Evolutionary conservation across 1,140 invertebrate genomes (phyloP).

Genomic region (Drosophila baimaii): DNA sequence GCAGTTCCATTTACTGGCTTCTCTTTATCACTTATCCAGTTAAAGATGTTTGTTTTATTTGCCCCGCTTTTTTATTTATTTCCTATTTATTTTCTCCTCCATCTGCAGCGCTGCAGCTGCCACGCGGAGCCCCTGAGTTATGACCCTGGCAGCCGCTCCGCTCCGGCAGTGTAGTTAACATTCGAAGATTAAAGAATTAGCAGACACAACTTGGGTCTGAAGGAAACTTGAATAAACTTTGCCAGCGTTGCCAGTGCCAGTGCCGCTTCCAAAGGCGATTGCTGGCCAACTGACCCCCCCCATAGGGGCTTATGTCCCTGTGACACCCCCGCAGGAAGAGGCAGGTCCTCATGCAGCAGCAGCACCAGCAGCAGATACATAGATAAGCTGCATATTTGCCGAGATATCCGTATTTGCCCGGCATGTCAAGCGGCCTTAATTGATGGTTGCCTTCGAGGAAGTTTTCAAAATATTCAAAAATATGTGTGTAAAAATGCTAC

Average conservation of each 20-base stretch:
- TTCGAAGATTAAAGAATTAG: conserved; percentile 31
- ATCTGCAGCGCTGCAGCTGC: conserved; percentile 40
- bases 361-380: background rate
- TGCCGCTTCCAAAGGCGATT: background rate
- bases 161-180: conserved; percentile 22
- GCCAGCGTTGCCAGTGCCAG: conserved; percentile 2
- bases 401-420: background rate
- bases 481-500: background rate
- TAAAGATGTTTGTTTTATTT: conserved; percentile 72
- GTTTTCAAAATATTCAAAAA: background rate
- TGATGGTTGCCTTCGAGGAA: background rate
- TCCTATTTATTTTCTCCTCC: conserved; percentile 43
- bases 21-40: conserved; percentile 66
- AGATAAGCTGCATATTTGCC: conserved; percentile 5
- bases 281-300: too few relatives aligned
- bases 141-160: conserved; percentile 13
- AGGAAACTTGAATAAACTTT: conserved; percentile 22
- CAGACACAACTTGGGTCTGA: conserved; percentile 10
- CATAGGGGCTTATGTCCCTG: conserved; percentile 4
- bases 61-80: conserved; percentile 41
- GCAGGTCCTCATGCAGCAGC: background rate
- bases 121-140: conserved; percentile 28
- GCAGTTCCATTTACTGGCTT: conserved; percentile 66
- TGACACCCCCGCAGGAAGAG: conserved; percentile 2
- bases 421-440: background rate